Evolutionary conservation across 2,113 vertebrate genomes (phyloP).

Genomic region (Trematocara unimaculatum): DNA sequence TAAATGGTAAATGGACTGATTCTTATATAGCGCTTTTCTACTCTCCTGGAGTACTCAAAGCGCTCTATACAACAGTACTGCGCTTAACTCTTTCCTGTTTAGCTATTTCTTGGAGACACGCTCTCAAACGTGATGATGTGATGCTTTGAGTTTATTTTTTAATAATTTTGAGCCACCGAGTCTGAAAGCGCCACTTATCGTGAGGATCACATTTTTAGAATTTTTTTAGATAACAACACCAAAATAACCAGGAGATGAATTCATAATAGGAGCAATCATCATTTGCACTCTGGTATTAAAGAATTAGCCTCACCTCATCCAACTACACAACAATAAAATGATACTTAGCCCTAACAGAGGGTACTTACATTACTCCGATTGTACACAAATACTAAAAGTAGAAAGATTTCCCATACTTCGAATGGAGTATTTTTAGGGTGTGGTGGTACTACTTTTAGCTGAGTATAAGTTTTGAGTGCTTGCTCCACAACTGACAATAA

Average conservation of each 20-base stretch:
- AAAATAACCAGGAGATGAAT: background rate
- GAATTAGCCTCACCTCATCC: background rate
- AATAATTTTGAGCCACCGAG: background rate
- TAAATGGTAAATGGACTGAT: background rate
- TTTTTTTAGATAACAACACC: background rate
- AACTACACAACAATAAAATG: background rate
- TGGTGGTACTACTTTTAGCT: background rate
- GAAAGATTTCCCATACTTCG: background rate
- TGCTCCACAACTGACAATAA: background rate
- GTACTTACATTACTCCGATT: background rate
- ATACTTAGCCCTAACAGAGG: background rate
- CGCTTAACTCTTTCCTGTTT: background rate
- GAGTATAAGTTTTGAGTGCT: background rate
- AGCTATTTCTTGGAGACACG: background rate
- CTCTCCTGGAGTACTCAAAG: no score
- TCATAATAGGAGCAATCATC: background rate
- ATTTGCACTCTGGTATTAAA: background rate
- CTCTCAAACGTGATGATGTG: background rate
- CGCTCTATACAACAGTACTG: background rate
- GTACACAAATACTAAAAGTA: background rate
- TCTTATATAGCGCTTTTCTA: no score
- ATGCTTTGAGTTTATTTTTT: background rate
- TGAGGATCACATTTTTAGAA: background rate
- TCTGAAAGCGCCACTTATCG: background rate
- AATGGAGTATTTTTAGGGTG: background rate